These are phyloP conservation scores for Rynchops niger DNA, from an alignment of 2,113 vertebrate genomes.

Conservation along the genomic window DNA sequence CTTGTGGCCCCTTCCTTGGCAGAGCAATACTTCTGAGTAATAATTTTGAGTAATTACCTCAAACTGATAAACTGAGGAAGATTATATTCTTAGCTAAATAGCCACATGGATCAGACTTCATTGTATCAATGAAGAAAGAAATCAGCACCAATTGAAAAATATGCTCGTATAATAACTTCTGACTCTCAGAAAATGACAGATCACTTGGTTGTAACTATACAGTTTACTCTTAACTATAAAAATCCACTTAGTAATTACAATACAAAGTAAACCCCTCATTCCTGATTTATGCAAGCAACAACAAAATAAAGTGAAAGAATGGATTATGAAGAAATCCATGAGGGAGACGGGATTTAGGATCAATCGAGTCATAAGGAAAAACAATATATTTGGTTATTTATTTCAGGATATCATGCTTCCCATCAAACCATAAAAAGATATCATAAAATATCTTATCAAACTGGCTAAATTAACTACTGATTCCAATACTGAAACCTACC, in stretches of 20 bases:
- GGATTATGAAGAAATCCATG: background rate
- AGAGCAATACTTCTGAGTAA: constrained; percentile 43
- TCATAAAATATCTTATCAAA: background rate
- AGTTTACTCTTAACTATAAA: background rate
- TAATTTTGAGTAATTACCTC: constrained; percentile 85
- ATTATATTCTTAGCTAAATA: constrained; percentile 59
- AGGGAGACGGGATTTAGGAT: background rate
- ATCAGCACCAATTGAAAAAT: background rate
- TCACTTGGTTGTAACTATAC: background rate
- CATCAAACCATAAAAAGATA: background rate
- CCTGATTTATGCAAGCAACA: background rate
- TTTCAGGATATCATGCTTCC: background rate
- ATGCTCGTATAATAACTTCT: background rate
- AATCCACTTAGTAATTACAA: background rate
- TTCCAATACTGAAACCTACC: background rate
- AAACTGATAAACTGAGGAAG: constrained; percentile 70
- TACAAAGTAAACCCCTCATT: background rate
- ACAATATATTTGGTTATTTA: background rate
- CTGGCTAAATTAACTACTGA: background rate
- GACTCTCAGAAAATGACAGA: background rate
- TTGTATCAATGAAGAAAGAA: background rate
- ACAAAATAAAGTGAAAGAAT: background rate
- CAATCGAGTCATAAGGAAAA: background rate
- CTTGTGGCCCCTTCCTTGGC: constrained; percentile 74
- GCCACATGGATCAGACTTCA: constrained; percentile 36